A percentile compares a stretch with the other conserved stretches of the same genome.
phyloP scores from a whole-genome alignment of 2,113 vertebrate genomes.

The Prochilodus magdalenae region DNA sequence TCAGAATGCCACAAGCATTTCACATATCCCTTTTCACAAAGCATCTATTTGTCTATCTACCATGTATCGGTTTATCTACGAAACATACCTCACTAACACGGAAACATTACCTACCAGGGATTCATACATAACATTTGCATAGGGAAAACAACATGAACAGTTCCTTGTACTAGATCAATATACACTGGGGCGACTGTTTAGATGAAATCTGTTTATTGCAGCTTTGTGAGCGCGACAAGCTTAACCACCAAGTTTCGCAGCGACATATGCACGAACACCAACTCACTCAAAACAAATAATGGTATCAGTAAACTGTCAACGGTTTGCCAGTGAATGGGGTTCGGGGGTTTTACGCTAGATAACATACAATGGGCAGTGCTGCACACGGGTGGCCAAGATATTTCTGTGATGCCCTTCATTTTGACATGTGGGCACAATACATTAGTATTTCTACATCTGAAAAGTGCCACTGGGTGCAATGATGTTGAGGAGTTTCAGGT shows the following conservation, averaged over 20 bases:
- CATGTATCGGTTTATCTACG: background rate
- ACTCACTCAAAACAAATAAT: no score
- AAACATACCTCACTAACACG: background rate
- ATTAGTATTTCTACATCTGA: no score
- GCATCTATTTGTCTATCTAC: background rate
- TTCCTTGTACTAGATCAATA: constrained; percentile 1
- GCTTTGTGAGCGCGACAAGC: background rate
- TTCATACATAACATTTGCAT: background rate
- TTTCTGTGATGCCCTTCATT: no score
- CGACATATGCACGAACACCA: no score
- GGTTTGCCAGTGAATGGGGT: no score
- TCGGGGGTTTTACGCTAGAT: no score
- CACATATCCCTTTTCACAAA: background rate
- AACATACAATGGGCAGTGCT: no score
- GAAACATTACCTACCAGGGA: background rate
- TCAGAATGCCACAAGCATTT: background rate
- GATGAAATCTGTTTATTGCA: background rate
- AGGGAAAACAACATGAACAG: constrained; percentile 20
- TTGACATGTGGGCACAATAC: no score
- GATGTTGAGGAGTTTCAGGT: no score
- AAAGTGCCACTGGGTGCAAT: no score
- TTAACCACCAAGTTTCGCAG: background rate
- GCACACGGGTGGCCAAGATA: no score
- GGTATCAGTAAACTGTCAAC: no score
- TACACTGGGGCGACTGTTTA: background rate